Conservation (phyloP, 2,797 vertebrate species). For the Allobates femoralis region DNA sequence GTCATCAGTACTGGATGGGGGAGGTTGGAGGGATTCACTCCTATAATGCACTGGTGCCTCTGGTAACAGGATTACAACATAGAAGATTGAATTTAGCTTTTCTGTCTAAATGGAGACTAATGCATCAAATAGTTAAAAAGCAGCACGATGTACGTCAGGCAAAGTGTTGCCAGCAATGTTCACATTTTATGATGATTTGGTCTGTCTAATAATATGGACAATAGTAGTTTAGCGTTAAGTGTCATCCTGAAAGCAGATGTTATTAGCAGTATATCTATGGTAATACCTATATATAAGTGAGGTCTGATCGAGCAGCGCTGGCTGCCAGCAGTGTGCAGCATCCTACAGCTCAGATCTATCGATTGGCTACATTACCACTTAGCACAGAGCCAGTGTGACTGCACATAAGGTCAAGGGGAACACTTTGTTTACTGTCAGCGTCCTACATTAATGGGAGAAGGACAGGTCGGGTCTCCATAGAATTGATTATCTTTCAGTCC, state of each 20-base stretch:
- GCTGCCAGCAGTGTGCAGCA: constrained; percentile 22
- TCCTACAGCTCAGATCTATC: constrained; percentile 36
- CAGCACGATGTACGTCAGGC: background rate
- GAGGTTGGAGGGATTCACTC: too few relatives aligned
- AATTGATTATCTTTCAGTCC: constrained; percentile 59
- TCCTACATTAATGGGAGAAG: constrained; percentile 56
- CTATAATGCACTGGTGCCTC: too few relatives aligned
- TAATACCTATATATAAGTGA: background rate
- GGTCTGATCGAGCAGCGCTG: background rate
- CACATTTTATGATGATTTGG: background rate
- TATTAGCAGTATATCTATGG: background rate
- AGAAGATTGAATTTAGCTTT: too few relatives aligned
- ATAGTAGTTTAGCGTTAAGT: background rate
- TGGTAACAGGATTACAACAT: too few relatives aligned
- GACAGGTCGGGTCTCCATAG: constrained; percentile 54
- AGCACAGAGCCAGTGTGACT: constrained; percentile 56
- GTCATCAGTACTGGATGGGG: too few relatives aligned
- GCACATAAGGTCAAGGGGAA: constrained; percentile 59
- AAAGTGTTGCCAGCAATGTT: background rate
- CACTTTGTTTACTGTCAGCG: constrained; percentile 55
- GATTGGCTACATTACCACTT: constrained; percentile 61
- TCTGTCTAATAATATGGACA: background rate
- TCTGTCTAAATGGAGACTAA: too few relatives aligned
- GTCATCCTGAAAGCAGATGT: background rate
- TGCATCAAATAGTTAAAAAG: too few relatives aligned